Evolutionary conservation across 2,113 vertebrate species (phyloP).

Genomic region (Fulica atra): DNA sequence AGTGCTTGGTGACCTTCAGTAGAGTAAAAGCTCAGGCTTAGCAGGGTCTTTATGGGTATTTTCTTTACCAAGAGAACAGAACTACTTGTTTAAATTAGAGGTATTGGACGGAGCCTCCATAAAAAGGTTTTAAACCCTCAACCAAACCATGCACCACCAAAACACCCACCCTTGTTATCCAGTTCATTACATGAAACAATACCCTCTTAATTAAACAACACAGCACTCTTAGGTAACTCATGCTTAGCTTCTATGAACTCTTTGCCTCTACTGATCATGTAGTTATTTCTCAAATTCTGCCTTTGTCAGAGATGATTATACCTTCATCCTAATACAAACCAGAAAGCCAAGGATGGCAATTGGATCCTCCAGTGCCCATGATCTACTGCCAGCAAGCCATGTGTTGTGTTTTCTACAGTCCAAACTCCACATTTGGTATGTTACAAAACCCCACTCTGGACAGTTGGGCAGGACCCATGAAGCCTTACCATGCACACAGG

Average conservation of each 20-base stretch:
- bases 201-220: background rate
- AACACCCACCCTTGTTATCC: no score
- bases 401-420: background rate
- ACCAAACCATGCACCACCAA: no score
- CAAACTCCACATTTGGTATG: no score
- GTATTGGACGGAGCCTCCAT: background rate
- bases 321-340: background rate
- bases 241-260: background rate
- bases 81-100: background rate
- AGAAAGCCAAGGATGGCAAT: accelerated
- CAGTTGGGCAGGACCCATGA: no score
- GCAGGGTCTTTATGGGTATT: no score
- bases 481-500: background rate
- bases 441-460: background rate
- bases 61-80: background rate
- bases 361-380: no score
- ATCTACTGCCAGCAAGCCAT: background rate
- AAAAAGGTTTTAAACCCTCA: background rate
- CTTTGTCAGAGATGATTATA: background rate
- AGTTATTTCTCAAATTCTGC: background rate
- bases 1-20: background rate
- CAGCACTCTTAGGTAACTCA: background rate
- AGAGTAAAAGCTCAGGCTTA: background rate
- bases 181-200: background rate
- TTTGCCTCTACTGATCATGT: background rate